phyloP scores from a whole-genome alignment of 2,888 invertebrate genomes.

The Sthenelais limicola region DNA sequence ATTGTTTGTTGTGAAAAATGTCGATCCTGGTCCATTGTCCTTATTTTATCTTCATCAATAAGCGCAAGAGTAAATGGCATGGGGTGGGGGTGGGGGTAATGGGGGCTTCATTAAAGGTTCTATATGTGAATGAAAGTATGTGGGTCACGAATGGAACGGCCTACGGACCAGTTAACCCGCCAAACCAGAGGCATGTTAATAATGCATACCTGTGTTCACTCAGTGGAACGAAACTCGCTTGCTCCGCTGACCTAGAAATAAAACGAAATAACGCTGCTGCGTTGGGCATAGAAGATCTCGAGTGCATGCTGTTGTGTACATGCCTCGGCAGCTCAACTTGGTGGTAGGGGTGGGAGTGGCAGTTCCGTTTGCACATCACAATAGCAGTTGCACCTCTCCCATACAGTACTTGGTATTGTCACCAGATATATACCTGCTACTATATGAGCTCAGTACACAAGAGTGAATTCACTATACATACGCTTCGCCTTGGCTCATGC shows the following conservation, averaged over 20 bases:
- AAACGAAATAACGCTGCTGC: conserved; percentile 4
- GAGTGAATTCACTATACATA: too few relatives aligned
- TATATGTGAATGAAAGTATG: too few relatives aligned
- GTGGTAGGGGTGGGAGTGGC: neutral
- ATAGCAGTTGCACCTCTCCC: neutral
- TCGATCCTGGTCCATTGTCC: too few relatives aligned
- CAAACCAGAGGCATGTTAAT: conserved; percentile 15
- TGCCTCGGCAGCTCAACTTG: neutral
- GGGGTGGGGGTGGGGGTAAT: too few relatives aligned
- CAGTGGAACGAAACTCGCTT: conserved; percentile 3
- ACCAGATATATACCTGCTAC: too few relatives aligned
- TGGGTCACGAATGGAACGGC: conserved; percentile 14
- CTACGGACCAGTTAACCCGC: neutral
- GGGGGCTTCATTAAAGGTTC: too few relatives aligned
- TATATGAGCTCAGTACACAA: too few relatives aligned
- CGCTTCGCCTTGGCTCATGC: too few relatives aligned
- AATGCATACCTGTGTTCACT: conserved; percentile 26
- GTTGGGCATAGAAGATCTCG: neutral
- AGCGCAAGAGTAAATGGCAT: too few relatives aligned
- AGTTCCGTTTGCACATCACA: neutral
- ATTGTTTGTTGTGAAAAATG: too few relatives aligned
- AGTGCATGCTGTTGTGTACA: neutral
- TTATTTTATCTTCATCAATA: too few relatives aligned
- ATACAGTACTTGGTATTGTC: too few relatives aligned
- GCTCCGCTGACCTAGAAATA: conserved; percentile 18